Base-by-base conservation (phyloP, 2,113 vertebrate species). In the Passer montanus region DNA sequence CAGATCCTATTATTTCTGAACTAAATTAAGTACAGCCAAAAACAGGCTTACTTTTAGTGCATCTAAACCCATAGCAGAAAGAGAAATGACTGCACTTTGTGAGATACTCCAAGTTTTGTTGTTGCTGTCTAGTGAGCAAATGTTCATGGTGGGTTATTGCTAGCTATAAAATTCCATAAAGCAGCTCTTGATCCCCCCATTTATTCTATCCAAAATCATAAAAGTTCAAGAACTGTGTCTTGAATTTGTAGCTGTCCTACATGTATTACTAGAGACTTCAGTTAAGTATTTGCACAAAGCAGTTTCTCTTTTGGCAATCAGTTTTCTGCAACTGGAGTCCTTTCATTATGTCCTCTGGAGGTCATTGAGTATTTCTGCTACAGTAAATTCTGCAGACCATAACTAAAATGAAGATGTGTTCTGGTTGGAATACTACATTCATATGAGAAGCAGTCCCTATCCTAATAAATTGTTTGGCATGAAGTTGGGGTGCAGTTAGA, bases 1-100 rank as follows among this genome's bases (percentile, higher is more conserved):
- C 16, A 93, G 83, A 94, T 96, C 90, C 86, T 88, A 31, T 94
- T 94, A 95, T 84, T 94, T 46, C 70, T 90, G 79, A 90, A 72
- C 93, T 95, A 95, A 93, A 94, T 90, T 81, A 90, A 95, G 62
- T 69, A 78, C 64, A 77, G 68, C 70, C 63, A 83, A 87, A 93
- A 84, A 3, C 80, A 77, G 67, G 44, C 67, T 93, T 95, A 80
- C 52, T 52, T 74, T 84, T 83, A 64, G 41, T 53, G 14, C 67
- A n/a, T 69, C 69, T 68, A 66, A 56, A 75, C 53, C 39, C 44
- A 28, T 26, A 56, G 56, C 49, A 59, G 49, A 35, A 90, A 64
- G 56, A 93, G 63, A 90, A 92, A 82, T 90, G 20, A 64, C 56
- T 60, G 60, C 33, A 62, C 26, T 93, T 93, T 12, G 56, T 77